Conservation (phyloP, 2,888 invertebrate genomes). For the Melipona beecheii region DNA sequence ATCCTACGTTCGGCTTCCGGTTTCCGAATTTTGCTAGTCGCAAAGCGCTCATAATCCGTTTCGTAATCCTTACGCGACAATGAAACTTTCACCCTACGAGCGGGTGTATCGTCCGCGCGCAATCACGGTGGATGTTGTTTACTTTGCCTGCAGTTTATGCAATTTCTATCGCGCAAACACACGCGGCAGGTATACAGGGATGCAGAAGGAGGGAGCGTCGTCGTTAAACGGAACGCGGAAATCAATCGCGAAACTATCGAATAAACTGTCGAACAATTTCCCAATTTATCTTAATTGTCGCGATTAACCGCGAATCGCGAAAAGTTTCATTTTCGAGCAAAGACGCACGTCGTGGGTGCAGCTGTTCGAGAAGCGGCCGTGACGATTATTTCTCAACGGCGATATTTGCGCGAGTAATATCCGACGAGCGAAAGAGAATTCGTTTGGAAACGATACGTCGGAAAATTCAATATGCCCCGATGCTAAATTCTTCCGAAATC, state of each 20-base stretch:
- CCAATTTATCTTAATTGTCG: conserved; percentile 21
- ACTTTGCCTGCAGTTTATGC: conserved; percentile 69
- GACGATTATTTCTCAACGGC: neutral
- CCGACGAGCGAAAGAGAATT: neutral
- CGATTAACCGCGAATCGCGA: neutral
- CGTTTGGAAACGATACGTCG: neutral
- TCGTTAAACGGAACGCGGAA: conserved; percentile 36
- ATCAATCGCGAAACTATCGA: conserved; percentile 31
- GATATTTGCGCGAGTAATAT: neutral
- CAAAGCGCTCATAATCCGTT: conserved; percentile 48
- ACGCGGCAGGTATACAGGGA: conserved; percentile 31
- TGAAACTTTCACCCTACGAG: conserved; percentile 53
- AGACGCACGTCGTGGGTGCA: no score
- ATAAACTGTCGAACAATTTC: conserved; percentile 24
- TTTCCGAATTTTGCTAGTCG: conserved; percentile 41
- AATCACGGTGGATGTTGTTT: conserved; percentile 69
- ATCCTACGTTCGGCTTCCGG: neutral
- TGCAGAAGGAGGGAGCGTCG: neutral
- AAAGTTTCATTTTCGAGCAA: neutral
- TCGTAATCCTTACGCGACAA: conserved; percentile 57
- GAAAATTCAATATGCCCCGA: conserved; percentile 46
- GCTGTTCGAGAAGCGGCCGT: neutral
- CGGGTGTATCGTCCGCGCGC: conserved; percentile 55
- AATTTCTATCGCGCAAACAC: conserved; percentile 61
- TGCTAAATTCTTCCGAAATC: conserved; percentile 28